Conservation (phyloP, 1,140 invertebrate species). For the Penaeus chinensis region DNA sequence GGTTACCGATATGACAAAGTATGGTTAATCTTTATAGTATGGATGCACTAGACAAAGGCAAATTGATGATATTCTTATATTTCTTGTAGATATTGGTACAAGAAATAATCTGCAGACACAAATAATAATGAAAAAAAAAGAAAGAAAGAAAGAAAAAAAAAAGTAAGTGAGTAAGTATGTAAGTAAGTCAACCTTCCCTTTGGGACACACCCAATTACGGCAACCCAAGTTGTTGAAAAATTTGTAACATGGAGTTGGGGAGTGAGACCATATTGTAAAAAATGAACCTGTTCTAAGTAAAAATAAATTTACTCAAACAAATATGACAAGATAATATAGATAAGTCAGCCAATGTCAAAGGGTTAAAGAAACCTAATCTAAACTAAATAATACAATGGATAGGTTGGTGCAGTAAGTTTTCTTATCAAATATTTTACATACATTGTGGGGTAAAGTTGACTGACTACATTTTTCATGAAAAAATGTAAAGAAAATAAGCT, state of each 20-base stretch:
- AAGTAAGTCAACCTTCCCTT: not conserved
- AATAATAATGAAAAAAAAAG: too few relatives aligned
- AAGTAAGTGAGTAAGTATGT: not conserved
- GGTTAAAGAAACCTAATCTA: not conserved
- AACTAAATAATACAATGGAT: not conserved
- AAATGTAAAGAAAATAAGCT: too few relatives aligned
- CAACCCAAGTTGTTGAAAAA: not conserved
- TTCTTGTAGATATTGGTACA: not conserved
- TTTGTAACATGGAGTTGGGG: not conserved
- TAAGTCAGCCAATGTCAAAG: not conserved
- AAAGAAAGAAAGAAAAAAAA: not conserved
- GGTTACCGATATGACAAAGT: too few relatives aligned
- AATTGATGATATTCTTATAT: too few relatives aligned
- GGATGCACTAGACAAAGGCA: too few relatives aligned
- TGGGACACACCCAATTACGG: not conserved
- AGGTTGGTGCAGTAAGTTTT: too few relatives aligned
- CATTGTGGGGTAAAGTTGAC: too few relatives aligned
- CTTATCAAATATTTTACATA: too few relatives aligned
- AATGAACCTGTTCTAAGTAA: not conserved
- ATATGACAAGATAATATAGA: not conserved
- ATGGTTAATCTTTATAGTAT: too few relatives aligned
- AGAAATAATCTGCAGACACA: not conserved
- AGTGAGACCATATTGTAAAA: not conserved
- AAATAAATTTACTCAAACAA: not conserved
- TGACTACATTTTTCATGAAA: too few relatives aligned